Percentiles rank a stretch among this genome's conserved stretches.
phyloP scores from a whole-genome alignment of 1,140 invertebrate genomes.

The Drosophila nigromelanica region DNA sequence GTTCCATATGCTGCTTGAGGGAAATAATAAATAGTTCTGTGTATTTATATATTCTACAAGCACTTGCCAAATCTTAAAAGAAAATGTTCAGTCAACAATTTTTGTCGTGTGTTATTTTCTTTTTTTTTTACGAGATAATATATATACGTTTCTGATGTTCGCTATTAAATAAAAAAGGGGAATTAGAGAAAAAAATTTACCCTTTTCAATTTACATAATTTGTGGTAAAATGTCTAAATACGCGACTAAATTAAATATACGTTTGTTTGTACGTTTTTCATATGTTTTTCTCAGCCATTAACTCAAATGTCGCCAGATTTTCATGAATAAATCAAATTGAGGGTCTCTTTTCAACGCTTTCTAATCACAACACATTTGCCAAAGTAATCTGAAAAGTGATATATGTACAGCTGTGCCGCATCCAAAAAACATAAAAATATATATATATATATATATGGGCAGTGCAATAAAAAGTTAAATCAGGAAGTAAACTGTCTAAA shows the following conservation, averaged over 20 bases:
- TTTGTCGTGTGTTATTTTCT: too few relatives aligned
- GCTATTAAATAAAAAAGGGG: too few relatives aligned
- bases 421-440: slow-evolving; percentile 9
- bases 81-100: not conserved
- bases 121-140: too few relatives aligned
- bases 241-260: slow-evolving; percentile 1
- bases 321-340: slow-evolving; percentile 64
- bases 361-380: slow-evolving; percentile 72
- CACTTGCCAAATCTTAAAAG: not conserved
- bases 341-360: slow-evolving; percentile 11
- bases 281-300: slow-evolving; percentile 7
- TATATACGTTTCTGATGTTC: too few relatives aligned
- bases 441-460: slow-evolving; percentile 3
- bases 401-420: slow-evolving; percentile 41
- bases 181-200: too few relatives aligned
- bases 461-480: slow-evolving; percentile 44
- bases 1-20: not conserved
- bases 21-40: slow-evolving; percentile 11
- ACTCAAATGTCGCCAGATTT: slow-evolving; percentile 36
- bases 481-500: slow-evolving; percentile 4
- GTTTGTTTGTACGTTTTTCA: not conserved
- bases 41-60: not conserved
- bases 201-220: not conserved
- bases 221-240: not conserved
- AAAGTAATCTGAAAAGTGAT: slow-evolving; percentile 50